phyloP scores from a whole-genome alignment of 2,888 invertebrate species.

The Drosophila histrio region DNA sequence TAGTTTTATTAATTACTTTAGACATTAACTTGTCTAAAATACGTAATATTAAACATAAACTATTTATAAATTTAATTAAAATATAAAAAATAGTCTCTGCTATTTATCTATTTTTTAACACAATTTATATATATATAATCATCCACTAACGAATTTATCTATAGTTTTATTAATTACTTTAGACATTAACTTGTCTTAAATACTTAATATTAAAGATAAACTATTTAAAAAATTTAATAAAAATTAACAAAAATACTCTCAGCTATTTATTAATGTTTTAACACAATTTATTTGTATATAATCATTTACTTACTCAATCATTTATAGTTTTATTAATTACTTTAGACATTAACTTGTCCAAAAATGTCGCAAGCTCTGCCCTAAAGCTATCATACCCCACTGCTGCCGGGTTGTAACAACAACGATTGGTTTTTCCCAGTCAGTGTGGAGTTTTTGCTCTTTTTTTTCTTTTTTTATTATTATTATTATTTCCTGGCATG shows the following conservation, averaged over 20 bases:
- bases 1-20: too few species aligned
- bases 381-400: not conserved
- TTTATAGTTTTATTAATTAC: too few species aligned
- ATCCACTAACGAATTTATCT: too few species aligned
- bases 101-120: not conserved
- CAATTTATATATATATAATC: too few species aligned
- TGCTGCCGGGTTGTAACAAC: constrained; percentile 9
- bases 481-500: constrained; percentile 75
- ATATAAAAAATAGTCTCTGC: not conserved
- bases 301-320: too few species aligned
- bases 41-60: too few species aligned
- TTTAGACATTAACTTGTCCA: too few species aligned
- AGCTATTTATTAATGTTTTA: not conserved
- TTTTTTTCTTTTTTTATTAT: constrained; percentile 49
- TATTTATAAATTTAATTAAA: not conserved
- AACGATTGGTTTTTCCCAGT: constrained; percentile 68
- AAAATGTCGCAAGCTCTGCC: not conserved
- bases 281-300: too few species aligned
- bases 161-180: too few species aligned
- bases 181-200: too few species aligned
- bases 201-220: too few species aligned
- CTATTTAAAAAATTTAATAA: not conserved
- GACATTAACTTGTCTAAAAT: too few species aligned
- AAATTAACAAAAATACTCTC: not conserved
- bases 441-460: constrained; percentile 21